phyloP scores from a whole-genome alignment of 2,113 vertebrate species.

The Myotis davidii region DNA sequence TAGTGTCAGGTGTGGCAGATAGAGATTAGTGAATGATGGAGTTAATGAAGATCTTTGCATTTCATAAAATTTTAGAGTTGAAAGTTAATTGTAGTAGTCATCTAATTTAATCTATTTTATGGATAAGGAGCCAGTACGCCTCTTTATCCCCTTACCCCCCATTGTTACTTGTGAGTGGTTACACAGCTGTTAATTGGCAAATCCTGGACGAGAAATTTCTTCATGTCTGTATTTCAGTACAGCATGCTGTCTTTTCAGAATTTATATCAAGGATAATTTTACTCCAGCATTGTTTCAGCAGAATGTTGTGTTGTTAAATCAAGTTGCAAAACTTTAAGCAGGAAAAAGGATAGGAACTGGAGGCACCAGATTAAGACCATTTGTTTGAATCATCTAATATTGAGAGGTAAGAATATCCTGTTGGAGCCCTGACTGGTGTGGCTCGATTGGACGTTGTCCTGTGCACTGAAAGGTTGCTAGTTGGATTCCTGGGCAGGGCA shows the following conservation, averaged over 20 bases:
- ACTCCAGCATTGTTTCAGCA: not conserved
- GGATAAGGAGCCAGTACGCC: not conserved
- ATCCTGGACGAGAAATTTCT: not conserved
- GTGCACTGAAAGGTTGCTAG: not conserved
- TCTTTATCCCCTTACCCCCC: too few relatives aligned
- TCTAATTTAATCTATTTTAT: not conserved
- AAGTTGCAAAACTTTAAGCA: not conserved
- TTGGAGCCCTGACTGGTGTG: not conserved
- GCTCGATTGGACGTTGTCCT: not conserved
- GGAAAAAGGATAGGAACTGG: not conserved
- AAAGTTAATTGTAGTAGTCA: not conserved
- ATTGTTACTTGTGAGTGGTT: conserved; percentile 5
- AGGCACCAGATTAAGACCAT: conserved; percentile 27
- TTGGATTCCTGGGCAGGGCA: not conserved
- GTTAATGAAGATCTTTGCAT: conserved; percentile 30
- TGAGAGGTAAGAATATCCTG: not conserved
- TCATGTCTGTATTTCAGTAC: not conserved
- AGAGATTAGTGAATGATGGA: not conserved
- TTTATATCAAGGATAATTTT: conserved; percentile 5
- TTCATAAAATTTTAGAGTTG: conserved; percentile 13
- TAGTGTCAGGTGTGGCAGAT: not conserved
- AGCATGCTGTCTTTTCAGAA: not conserved
- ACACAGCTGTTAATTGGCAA: not conserved
- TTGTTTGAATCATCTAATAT: not conserved
- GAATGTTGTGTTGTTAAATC: conserved; percentile 2